phyloP scores from a whole-genome alignment of 2,113 vertebrate genomes.

The Eulacestoma nigropectus region DNA sequence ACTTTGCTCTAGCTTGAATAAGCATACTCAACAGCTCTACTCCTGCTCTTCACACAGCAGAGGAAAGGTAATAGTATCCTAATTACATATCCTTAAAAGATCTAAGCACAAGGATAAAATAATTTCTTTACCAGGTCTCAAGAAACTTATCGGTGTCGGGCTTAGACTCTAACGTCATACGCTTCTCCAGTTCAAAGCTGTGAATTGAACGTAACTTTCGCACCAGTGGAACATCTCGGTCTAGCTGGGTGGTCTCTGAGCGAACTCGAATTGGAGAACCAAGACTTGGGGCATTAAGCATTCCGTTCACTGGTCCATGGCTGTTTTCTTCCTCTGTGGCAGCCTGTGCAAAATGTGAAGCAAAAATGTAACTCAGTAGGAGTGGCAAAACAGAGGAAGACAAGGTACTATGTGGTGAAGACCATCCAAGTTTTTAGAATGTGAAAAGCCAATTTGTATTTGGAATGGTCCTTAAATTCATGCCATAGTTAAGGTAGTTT shows the following conservation, averaged over 20 bases:
- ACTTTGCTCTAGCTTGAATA: not conserved
- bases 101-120: not conserved
- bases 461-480: not conserved
- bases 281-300: constrained; percentile 82
- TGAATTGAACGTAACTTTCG: constrained; percentile 93
- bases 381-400: not conserved
- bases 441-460: not conserved
- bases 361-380: not conserved
- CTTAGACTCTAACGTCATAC: constrained; percentile 85
- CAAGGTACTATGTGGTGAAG: not conserved
- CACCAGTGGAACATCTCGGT: constrained; percentile 84
- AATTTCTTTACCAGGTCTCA: constrained; percentile 82
- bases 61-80: not conserved
- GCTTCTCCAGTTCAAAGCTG: constrained; percentile 93
- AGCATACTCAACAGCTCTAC: not conserved
- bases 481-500: not conserved
- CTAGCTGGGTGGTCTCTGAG: constrained; percentile 84
- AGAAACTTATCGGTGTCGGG: constrained; percentile 87
- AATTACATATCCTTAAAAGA: not conserved
- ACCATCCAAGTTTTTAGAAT: not conserved
- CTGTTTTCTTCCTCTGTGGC: constrained; percentile 88
- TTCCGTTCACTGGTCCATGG: constrained; percentile 82
- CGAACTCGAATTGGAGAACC: constrained; percentile 87
- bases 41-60: not conserved
- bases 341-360: constrained; percentile 65